Base-by-base conservation (phyloP, 2,113 vertebrate genomes). In the Gavia stellata region DNA sequence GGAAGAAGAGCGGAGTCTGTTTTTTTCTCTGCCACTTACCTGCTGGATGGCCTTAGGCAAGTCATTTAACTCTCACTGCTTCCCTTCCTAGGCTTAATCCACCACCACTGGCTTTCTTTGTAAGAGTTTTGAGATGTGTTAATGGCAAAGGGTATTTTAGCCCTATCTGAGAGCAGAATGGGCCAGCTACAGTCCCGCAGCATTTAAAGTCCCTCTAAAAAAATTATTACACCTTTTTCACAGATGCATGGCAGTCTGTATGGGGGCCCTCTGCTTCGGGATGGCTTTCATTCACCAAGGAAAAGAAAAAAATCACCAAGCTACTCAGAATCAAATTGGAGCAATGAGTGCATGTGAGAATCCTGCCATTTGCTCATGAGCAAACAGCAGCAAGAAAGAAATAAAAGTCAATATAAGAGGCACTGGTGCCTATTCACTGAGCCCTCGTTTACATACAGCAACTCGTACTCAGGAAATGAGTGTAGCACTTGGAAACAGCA, bases 401-500 rank as follows among this genome's bases (percentile, higher is more conserved):
- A 95, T 33, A 72, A 90, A 94, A 96, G 94, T 95, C 94, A 92
- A 85, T 90, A 77, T 17, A 63, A 81, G 84, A 95, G 91, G 50
- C 81, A 34, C 7, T 23, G 73, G 87, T 77, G 62, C 50, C 91
- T 86, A 62, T 94, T 95, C 94, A 89, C 45, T 5, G 55, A 66
- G 58, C 66, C 52, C 81, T 91, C 53, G 6, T 79, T 88, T 88
- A 75, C 84, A 68, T 44, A 79, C 40, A 26, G 88, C 84, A 42
- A 38, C 92, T 88, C n/a, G 9, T 12, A 17, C 78, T 95, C 96
- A 92, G 94, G 96, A 97, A 95, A 92, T 90, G 89, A 95, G 74
- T 12, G 50, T 4, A 31, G 92, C 81, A 23, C 96, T 96, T 97
- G 95, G 95, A 92, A 97, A 96, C 89, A 47, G 92, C 0, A 1